Evolutionary conservation across 2,888 invertebrate species (phyloP).

Genomic region (Eupeodes latifasciatus): DNA sequence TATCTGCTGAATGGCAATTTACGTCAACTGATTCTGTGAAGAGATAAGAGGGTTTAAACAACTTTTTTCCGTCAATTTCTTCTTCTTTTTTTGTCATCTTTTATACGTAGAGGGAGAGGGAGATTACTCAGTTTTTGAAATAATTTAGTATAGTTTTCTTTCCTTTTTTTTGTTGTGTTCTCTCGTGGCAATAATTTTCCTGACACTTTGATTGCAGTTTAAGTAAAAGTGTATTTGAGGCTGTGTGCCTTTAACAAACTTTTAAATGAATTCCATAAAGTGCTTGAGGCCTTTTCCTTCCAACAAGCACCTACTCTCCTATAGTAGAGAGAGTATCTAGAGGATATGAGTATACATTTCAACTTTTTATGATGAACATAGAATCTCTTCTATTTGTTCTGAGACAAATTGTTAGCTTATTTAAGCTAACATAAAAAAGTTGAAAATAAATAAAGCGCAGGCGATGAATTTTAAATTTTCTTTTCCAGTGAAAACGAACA

Average conservation of each 20-base stretch:
- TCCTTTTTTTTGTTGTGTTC: background rate
- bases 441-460: conserved; percentile 7
- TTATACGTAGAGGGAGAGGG: background rate
- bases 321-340: background rate
- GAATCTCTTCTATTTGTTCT: background rate
- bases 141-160: background rate
- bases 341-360: too few species aligned
- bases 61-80: conserved; percentile 10
- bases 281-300: conserved; percentile 3
- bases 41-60: conserved; percentile 48
- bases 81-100: background rate
- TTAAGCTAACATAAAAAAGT: conserved; percentile 28
- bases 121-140: conserved; percentile 15
- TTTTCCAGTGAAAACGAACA: background rate
- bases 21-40: conserved; percentile 56
- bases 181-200: background rate
- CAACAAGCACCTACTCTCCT: background rate
- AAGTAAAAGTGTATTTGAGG: background rate
- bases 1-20: conserved; percentile 57
- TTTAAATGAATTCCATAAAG: conserved; percentile 22
- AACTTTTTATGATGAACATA: background rate
- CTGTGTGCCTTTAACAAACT: conserved; percentile 10
- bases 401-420: conserved; percentile 24
- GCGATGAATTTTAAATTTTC: background rate
- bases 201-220: conserved; percentile 14